Percentiles rank a stretch among this genome's conserved stretches.
phyloP scores from a whole-genome alignment of 2,113 vertebrate species.

The Cyanistes caeruleus region DNA sequence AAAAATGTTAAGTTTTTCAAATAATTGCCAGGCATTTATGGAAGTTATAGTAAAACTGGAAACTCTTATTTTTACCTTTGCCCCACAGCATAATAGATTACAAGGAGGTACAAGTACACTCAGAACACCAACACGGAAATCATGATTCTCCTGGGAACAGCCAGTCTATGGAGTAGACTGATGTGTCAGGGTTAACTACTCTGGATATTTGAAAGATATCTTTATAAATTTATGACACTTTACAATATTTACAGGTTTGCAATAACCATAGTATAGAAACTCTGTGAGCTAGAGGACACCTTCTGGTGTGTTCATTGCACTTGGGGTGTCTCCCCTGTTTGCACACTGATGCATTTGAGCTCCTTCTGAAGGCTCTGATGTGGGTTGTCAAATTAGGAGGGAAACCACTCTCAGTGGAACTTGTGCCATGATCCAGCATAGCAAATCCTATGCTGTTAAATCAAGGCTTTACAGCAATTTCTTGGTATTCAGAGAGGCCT shows the following conservation, averaged over 20 bases:
- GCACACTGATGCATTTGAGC: background rate
- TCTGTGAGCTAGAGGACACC: background rate
- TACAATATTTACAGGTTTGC: background rate
- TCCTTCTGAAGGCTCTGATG: background rate
- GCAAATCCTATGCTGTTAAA: conserved; percentile 49
- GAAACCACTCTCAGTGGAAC: background rate
- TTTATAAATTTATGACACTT: background rate
- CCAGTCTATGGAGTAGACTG: background rate
- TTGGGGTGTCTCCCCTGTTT: background rate
- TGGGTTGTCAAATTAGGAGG: background rate
- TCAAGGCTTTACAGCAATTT: conserved; percentile 35
- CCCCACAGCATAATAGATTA: background rate
- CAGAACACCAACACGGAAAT: background rate
- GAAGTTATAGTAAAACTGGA: background rate
- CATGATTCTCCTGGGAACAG: background rate
- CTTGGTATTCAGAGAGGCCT: conserved; percentile 7
- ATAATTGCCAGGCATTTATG: background rate
- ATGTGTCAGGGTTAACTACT: background rate
- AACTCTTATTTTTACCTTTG: background rate
- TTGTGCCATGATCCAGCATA: conserved; percentile 11
- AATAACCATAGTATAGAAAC: background rate
- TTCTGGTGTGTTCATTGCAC: background rate
- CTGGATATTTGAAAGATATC: background rate
- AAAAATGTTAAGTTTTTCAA: background rate
- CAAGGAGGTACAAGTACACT: background rate